Conservation (phyloP, 2,113 vertebrate genomes). For the Melanocharis versteri region DNA sequence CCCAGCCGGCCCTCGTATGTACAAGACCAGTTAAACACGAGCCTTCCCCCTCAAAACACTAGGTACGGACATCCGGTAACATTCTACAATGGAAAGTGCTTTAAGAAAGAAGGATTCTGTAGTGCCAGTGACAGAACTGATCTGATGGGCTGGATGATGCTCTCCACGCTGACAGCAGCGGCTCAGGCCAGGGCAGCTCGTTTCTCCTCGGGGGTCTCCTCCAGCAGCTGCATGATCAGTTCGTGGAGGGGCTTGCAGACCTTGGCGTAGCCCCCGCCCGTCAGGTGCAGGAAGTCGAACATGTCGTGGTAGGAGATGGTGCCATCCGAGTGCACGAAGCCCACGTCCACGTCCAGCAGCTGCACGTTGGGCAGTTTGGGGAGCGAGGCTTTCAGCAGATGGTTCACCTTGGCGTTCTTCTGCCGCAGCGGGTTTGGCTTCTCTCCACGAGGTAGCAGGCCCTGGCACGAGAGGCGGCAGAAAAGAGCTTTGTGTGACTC, state of each 20-base stretch:
- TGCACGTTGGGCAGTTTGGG: slow-evolving; percentile 84
- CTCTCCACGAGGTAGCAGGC: slow-evolving; percentile 92
- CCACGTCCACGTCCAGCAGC: slow-evolving; percentile 84
- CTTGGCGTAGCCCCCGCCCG: slow-evolving; percentile 83
- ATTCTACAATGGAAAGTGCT: slow-evolving; percentile 79
- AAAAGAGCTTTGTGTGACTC: neutral
- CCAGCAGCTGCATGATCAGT: slow-evolving; percentile 96
- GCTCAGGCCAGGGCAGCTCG: slow-evolving; percentile 88
- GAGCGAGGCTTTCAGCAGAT: slow-evolving; percentile 81
- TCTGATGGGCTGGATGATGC: slow-evolving; percentile 70
- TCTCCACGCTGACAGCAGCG: neutral
- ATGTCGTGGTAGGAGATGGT: slow-evolving; percentile 91
- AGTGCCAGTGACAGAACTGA: slow-evolving; percentile 76
- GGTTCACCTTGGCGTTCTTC: slow-evolving; percentile 90
- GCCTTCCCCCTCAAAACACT: slow-evolving; percentile 77
- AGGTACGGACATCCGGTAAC: slow-evolving; percentile 69
- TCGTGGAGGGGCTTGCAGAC: slow-evolving; percentile 91
- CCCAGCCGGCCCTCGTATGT: slow-evolving; percentile 26
- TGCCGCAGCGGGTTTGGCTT: slow-evolving; percentile 91
- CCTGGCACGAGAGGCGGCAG: slow-evolving; percentile 67
- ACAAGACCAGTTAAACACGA: slow-evolving; percentile 55
- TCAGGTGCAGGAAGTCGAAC: slow-evolving; percentile 98
- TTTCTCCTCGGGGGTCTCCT: slow-evolving; percentile 93
- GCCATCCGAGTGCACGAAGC: slow-evolving; percentile 93
- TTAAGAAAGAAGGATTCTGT: slow-evolving; percentile 77